Evolutionary conservation across 23 tunicate genomes (phyloP), one percentile per base, ranked within the genome.

Genomic region (Trididemnum clinides): DNA sequence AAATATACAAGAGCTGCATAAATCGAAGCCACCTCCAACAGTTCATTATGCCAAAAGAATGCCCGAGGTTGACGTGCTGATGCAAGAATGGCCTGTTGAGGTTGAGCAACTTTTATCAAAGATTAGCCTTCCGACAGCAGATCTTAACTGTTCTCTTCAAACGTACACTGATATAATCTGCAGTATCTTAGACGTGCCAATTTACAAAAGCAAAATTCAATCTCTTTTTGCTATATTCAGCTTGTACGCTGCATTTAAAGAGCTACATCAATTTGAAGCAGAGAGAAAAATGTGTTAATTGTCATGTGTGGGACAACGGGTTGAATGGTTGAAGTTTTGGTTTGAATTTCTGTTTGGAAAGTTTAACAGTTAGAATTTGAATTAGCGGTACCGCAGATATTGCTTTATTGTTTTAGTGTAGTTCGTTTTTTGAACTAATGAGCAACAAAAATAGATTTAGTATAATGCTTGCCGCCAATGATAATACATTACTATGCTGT

Each of bases 21-120:
- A 85, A 57, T 74, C 91, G 0, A 86, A 91, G 57, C 98, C 95
- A 0, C 95, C 98, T 12, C 98, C 86, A 35, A 86, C 49, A 66
- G 98, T 95, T 21, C 98, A 95, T 34, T 94, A 94, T 78, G 57
- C 87, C 0, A 89, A 86, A 54, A 78, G 84, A 69, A 92, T 95
- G 91, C 98, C 98, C 28, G 95, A 90, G 30, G 82, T 90, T 28
- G 98, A 95, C 31, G 31, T 50, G 7, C 33, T 95, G 57, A 90
- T 95, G 95, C 82, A 88, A 65, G 91, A 95, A 71, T 95, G 98
- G 98, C 98, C 98, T 25, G 58, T 74, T 25, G 91, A 91, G 51
- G 35, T 91, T 23, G 96, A 91, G 75, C 72, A 64, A 33, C 23
- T 87, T 21, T 81, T 91, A 19, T 2, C 39, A 0, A 74, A 74